Conservation (phyloP, 1,140 invertebrate species). For the Himalopsyche phryganea region DNA sequence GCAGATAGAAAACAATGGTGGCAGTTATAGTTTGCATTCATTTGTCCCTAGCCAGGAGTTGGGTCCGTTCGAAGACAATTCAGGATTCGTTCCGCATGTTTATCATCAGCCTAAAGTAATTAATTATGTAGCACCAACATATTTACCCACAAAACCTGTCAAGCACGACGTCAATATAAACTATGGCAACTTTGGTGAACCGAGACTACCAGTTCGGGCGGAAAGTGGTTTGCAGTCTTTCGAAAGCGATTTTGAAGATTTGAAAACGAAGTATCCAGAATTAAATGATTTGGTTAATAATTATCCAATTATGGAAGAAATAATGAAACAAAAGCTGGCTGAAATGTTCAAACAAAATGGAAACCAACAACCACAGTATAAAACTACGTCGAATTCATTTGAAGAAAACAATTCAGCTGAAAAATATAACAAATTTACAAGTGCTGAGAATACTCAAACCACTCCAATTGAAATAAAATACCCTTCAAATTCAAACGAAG, state of each 20-base stretch:
- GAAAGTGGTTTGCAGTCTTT: constrained; percentile 21
- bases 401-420: not conserved
- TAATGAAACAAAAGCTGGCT: constrained; percentile 32
- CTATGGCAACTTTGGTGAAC: constrained; percentile 9
- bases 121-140: constrained; percentile 3
- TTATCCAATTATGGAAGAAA: constrained; percentile 33
- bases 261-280: constrained; percentile 32
- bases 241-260: constrained; percentile 28
- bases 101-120: constrained; percentile 14
- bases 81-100: constrained; percentile 27
- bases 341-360: constrained; percentile 25
- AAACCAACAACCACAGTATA: not conserved
- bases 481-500: too few relatives aligned
- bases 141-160: constrained; percentile 9
- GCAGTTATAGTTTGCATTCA: not conserved
- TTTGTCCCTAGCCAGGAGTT: constrained; percentile 31
- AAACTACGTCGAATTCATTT: too few relatives aligned
- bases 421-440: too few relatives aligned
- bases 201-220: constrained; percentile 10
- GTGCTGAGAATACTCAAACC: too few relatives aligned
- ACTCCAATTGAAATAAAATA: too few relatives aligned
- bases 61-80: constrained; percentile 20
- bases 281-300: constrained; percentile 28
- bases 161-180: constrained; percentile 18
- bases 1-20: constrained; percentile 17